Conservation (phyloP, 2,888 invertebrate genomes). For the Caenorhabditis becei region DNA sequence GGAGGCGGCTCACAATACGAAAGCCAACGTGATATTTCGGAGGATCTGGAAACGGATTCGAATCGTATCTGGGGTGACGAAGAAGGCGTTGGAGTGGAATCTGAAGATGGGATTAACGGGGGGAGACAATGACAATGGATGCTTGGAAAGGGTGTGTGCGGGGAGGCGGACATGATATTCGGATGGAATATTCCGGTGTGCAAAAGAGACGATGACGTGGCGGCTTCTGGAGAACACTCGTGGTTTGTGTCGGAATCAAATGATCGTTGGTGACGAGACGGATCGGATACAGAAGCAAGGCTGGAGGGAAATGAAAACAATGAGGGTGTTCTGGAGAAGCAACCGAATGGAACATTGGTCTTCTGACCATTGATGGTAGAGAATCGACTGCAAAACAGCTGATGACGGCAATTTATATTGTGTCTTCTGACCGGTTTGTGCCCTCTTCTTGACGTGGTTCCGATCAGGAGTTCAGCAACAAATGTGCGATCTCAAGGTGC, state of each 20-base stretch:
- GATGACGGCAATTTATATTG: background rate
- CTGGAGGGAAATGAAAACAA: background rate
- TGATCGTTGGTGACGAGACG: constrained; percentile 30
- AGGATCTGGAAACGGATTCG: background rate
- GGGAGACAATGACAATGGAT: constrained; percentile 16
- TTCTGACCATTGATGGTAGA: background rate
- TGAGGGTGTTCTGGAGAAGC: background rate
- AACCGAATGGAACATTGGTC: background rate
- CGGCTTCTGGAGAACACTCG: constrained; percentile 7
- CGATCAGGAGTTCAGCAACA: too few relatives aligned
- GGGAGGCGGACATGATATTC: constrained; percentile 28
- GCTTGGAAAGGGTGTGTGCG: constrained; percentile 24
- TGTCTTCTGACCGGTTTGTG: constrained; percentile 20
- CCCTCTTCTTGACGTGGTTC: background rate
- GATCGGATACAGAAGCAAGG: background rate
- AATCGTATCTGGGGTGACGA: constrained; percentile 19
- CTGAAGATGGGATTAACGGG: constrained; percentile 46
- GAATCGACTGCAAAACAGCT: too few relatives aligned
- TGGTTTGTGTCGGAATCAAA: constrained; percentile 11
- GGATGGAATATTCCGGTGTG: background rate
- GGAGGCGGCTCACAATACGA: constrained; percentile 38
- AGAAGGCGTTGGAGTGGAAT: constrained; percentile 43
- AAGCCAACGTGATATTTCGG: constrained; percentile 49
- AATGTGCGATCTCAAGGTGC: too few relatives aligned
- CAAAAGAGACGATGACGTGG: constrained; percentile 25